Conservation (phyloP, 2,797 vertebrate species). For the Crax fasciolata region DNA sequence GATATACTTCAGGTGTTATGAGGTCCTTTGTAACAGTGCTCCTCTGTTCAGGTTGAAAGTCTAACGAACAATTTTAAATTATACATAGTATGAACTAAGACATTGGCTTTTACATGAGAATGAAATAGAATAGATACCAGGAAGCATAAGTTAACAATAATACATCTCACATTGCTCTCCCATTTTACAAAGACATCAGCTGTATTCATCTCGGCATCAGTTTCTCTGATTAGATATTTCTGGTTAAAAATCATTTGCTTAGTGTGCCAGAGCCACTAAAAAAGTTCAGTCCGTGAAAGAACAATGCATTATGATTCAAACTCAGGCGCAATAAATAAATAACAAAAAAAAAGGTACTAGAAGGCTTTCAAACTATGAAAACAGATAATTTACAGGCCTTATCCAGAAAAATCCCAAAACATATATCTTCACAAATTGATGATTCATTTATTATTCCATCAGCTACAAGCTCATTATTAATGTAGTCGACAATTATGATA, state of each 20-base stretch:
- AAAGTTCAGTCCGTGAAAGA: background rate
- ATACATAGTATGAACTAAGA: background rate
- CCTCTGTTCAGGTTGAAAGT: background rate
- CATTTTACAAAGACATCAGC: background rate
- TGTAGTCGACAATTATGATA: background rate
- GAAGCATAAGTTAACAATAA: background rate
- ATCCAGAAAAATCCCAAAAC: background rate
- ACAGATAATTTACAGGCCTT: background rate
- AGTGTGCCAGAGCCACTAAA: background rate
- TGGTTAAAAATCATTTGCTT: background rate
- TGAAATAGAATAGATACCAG: background rate
- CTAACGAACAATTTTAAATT: background rate
- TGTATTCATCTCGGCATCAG: background rate
- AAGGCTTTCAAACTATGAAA: background rate
- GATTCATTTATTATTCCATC: background rate
- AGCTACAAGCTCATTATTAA: background rate
- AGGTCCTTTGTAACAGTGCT: background rate
- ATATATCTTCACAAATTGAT: background rate
- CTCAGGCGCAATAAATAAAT: background rate
- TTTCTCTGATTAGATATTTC: background rate
- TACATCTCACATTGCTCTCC: background rate
- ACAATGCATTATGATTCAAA: background rate
- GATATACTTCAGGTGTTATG: fast-evolving
- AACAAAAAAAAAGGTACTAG: background rate
- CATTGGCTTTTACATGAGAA: background rate